Conservation (phyloP, 2,113 vertebrate species). For the Brachypteracias leptosomus region DNA sequence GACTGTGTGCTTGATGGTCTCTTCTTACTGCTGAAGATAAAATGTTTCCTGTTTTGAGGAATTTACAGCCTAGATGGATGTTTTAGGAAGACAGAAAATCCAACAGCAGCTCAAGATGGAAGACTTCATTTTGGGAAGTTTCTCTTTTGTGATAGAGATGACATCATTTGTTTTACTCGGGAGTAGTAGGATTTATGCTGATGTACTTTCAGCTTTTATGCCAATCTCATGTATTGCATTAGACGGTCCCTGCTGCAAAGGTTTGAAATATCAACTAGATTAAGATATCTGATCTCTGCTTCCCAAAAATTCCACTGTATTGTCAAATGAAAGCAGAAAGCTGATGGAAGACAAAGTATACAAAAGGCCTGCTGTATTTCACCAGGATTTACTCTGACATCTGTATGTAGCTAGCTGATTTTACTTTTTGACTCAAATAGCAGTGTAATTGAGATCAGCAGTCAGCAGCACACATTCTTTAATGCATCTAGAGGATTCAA, state of each 20-base stretch:
- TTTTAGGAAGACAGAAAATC: background rate
- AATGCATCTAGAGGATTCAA: background rate
- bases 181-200: conserved; percentile 9
- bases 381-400: conserved; percentile 30
- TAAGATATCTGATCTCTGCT: conserved; percentile 33
- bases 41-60: conserved; percentile 10
- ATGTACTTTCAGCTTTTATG: background rate
- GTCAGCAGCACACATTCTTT: background rate
- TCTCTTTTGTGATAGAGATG: conserved; percentile 1
- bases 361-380: conserved; percentile 8
- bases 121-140: background rate
- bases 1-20: background rate
- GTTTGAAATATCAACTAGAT: conserved; percentile 3
- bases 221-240: background rate
- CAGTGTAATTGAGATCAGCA: background rate
- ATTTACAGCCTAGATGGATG: background rate
- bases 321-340: conserved; percentile 27
- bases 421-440: background rate
- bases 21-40: background rate
- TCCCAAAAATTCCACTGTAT: conserved; percentile 6
- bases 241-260: background rate
- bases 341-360: conserved; percentile 3
- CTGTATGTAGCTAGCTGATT: background rate
- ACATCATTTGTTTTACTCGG: conserved; percentile 34
- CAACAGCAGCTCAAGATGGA: background rate